phyloP scores from a whole-genome alignment of 2,888 invertebrate genomes.

The Leuctra nigra region DNA sequence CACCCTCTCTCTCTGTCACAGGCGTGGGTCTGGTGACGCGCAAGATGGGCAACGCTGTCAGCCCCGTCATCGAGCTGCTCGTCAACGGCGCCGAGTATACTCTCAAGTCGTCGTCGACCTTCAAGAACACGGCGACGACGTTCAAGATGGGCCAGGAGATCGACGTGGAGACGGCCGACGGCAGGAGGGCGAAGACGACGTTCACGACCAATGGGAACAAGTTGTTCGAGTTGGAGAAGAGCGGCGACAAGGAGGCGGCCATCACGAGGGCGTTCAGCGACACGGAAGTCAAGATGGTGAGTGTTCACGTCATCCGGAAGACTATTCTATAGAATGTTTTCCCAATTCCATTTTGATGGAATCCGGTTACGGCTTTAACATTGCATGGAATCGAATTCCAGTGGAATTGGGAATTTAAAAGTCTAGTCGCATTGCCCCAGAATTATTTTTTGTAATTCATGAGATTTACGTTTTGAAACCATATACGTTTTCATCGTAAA shows the following conservation, averaged over 20 bases:
- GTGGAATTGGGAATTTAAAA: no score
- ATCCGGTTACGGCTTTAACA: no score
- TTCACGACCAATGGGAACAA: constrained; percentile 74
- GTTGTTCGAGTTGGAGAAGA: constrained; percentile 72
- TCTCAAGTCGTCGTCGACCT: constrained; percentile 78
- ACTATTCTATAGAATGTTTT: neutral
- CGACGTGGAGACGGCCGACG: constrained; percentile 86
- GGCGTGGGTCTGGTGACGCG: constrained; percentile 84
- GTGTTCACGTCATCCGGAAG: constrained; percentile 33
- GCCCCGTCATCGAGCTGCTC: constrained; percentile 74
- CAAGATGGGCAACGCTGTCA: constrained; percentile 76
- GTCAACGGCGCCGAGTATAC: constrained; percentile 64
- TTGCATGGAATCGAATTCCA: no score
- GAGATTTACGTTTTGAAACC: no score
- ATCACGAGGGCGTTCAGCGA: constrained; percentile 69
- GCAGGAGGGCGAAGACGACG: constrained; percentile 68
- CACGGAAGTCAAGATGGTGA: constrained; percentile 68
- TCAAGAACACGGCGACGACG: constrained; percentile 76
- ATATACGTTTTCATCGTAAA: no score
- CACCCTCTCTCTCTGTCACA: no score
- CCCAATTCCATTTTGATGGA: neutral
- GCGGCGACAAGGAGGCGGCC: constrained; percentile 52
- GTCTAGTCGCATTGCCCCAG: no score
- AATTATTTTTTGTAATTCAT: no score
- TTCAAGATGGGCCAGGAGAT: constrained; percentile 84